Conservation (phyloP, 2,888 invertebrate genomes). For the Dendrolimus houi region DNA sequence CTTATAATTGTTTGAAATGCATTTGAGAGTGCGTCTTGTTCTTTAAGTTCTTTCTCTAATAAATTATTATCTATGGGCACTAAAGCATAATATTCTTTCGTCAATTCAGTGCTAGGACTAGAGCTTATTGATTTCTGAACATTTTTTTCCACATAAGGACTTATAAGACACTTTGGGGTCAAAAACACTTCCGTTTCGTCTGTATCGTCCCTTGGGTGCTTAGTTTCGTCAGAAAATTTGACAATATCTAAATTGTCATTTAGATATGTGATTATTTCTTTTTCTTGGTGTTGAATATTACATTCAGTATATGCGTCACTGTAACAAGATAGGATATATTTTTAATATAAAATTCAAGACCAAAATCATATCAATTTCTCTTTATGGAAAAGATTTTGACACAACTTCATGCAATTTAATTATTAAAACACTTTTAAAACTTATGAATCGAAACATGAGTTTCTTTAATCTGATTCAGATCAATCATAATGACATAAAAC, state of each 20-base stretch:
- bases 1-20: slow-evolving; percentile 67
- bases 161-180: slow-evolving; percentile 57
- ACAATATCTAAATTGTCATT: slow-evolving; percentile 36
- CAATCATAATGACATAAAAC: too few relatives aligned
- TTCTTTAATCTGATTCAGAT: too few relatives aligned
- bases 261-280: slow-evolving; percentile 60
- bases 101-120: slow-evolving; percentile 58
- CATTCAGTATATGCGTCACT: slow-evolving; percentile 72
- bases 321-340: slow-evolving; percentile 16
- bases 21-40: slow-evolving; percentile 69
- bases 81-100: slow-evolving; percentile 57
- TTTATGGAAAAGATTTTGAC: too few relatives aligned
- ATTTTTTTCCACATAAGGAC: slow-evolving; percentile 45
- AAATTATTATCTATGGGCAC: slow-evolving; percentile 52
- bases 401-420: too few relatives aligned
- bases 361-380: neutral
- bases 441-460: too few relatives aligned
- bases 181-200: slow-evolving; percentile 59
- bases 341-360: neutral
- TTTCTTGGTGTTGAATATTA: slow-evolving; percentile 63
- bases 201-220: slow-evolving; percentile 34
- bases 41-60: slow-evolving; percentile 67
- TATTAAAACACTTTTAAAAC: too few relatives aligned
- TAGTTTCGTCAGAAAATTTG: slow-evolving; percentile 22
- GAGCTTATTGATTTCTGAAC: slow-evolving; percentile 37